Percentiles rank a stretch among this genome's conserved stretches.
phyloP scores from a whole-genome alignment of 2,797 vertebrate genomes.

The Poeciliopsis turneri region DNA sequence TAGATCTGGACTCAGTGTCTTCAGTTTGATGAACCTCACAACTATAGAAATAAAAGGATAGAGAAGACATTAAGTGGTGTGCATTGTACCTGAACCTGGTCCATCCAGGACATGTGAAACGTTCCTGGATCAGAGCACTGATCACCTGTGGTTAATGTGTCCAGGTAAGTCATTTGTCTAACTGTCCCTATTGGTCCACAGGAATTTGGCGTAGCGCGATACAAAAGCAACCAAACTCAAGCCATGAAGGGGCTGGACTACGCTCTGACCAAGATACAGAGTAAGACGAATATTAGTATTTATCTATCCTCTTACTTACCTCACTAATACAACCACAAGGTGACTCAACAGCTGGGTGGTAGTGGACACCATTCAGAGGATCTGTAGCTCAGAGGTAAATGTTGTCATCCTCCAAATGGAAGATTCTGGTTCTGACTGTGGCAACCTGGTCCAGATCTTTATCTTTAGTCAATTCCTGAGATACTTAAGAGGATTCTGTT shows the following conservation, averaged over 20 bases:
- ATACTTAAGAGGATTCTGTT: neutral
- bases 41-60: neutral
- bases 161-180: neutral
- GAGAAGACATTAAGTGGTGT: neutral
- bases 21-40: neutral
- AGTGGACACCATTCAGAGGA: neutral
- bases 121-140: neutral
- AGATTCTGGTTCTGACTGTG: neutral
- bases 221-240: constrained; percentile 71
- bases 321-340: neutral
- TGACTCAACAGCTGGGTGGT: neutral
- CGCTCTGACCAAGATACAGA: constrained; percentile 1
- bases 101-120: neutral
- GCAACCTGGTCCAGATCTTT: neutral
- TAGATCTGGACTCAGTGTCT: neutral
- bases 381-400: neutral
- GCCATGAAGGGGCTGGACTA: constrained; percentile 57
- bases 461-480: neutral
- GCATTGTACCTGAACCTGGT: neutral
- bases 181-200: neutral
- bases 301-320: neutral
- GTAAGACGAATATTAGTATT: neutral
- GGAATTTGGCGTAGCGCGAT: neutral
- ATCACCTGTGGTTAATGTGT: neutral
- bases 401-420: neutral